Base-by-base conservation (phyloP, 2,797 vertebrate species). In the Rallus crepitans region DNA sequence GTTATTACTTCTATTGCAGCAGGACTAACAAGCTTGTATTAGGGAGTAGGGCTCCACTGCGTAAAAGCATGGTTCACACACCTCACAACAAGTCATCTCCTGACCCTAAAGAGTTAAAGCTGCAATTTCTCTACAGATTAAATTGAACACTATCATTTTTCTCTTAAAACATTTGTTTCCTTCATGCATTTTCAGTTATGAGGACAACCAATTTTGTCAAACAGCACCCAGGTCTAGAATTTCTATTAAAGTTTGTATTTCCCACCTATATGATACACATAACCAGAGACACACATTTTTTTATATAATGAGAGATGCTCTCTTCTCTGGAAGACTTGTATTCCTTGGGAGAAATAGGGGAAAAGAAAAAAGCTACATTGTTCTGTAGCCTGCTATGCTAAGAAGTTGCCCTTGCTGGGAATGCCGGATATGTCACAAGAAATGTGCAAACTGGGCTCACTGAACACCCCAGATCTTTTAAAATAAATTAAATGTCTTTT, bases 401-500 rank as follows among this genome's bases (percentile, higher is more conserved):
- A 96, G 93, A 95, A 93, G 85, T 56, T 90, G 57, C 88, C 83
- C 91, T 95, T 91, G 50, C 83, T 87, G 45, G 66, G 79, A 90
- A 76, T 84, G 89, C 42, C 82, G 69, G 53, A 75, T 93, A n/a
- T 84, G 76, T 90, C 89, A 93, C 42, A 14, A 87, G 86, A 97
- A 95, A 93, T 59, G 82, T 85, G 93, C 72, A 85, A 96, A 86
- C 65, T 53, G 91, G 80, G 78, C 71, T 69, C 47, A n/a, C 83
- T 91, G 85, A 94, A 91, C 77, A 88, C 92, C 72, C 95, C 70
- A 91, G 81, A 87, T 86, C 91, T 95, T 94, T 97, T 94, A 88
- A 97, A 97, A 93, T 96, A 94, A 96, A 91, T 89, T 90, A 83
- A 93, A 94, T 75, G 56, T 75, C 92, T 93, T 82, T 96, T 82